Evolutionary conservation across 1,140 invertebrate genomes (phyloP).

Genomic region (Hycleus cichorii): DNA sequence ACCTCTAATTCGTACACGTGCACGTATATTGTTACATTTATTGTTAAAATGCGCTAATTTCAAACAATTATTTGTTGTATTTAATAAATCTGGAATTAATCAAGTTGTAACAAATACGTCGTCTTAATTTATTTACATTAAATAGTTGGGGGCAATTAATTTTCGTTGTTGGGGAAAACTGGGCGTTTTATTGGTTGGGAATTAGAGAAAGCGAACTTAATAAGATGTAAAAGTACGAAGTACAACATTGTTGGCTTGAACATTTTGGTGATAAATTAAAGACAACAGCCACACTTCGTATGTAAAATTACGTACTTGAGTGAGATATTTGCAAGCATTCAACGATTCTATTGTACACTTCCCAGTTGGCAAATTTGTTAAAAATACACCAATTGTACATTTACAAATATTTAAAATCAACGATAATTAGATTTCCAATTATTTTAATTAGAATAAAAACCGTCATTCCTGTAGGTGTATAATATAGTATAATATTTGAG

Average conservation of each 20-base stretch:
- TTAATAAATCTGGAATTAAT: too few relatives aligned
- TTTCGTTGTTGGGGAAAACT: neutral
- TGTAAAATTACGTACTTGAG: slow-evolving; percentile 31
- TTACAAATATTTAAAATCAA: too few relatives aligned
- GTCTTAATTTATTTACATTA: too few relatives aligned
- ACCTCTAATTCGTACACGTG: too few relatives aligned
- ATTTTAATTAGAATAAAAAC: too few relatives aligned
- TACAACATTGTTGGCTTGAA: slow-evolving; percentile 25
- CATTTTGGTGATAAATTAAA: slow-evolving; percentile 29
- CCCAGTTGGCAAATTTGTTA: neutral
- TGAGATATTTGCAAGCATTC: slow-evolving; percentile 23
- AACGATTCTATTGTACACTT: neutral
- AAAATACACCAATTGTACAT: slow-evolving; percentile 3
- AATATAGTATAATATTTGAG: too few relatives aligned
- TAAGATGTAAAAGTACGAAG: slow-evolving; percentile 31
- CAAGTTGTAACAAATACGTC: too few relatives aligned
- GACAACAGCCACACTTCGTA: slow-evolving; percentile 25
- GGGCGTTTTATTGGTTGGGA: slow-evolving; percentile 7
- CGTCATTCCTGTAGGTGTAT: too few relatives aligned
- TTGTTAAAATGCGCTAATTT: too few relatives aligned
- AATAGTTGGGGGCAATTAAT: neutral
- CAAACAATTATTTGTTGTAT: too few relatives aligned
- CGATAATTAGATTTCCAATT: too few relatives aligned
- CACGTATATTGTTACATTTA: too few relatives aligned
- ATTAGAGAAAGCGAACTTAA: slow-evolving; percentile 26